Evolutionary conservation across 2,113 vertebrate species (phyloP).

Genomic region (Amblyornis subalaris): DNA sequence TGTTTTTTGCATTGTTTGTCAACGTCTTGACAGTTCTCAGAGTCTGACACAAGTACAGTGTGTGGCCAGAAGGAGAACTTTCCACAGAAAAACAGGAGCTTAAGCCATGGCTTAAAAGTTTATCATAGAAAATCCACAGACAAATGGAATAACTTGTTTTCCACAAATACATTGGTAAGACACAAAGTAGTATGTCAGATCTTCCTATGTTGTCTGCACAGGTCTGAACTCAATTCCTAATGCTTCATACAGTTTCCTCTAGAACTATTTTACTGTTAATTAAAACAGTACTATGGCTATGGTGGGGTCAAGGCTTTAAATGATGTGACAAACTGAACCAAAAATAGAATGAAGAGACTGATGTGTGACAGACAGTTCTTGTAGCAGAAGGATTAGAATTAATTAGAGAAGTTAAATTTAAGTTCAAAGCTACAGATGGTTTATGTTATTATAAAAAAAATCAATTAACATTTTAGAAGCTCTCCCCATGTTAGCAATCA

Average conservation of each 20-base stretch:
- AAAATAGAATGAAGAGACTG: not conserved
- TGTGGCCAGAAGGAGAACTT: not conserved
- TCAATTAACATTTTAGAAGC: constrained; percentile 41
- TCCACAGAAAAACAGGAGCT: not conserved
- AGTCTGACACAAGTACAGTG: not conserved
- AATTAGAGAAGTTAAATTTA: constrained; percentile 36
- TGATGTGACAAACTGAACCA: not conserved
- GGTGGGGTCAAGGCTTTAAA: not conserved
- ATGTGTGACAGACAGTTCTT: not conserved
- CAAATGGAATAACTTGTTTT: not conserved
- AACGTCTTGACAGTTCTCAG: not conserved
- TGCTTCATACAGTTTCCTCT: not conserved
- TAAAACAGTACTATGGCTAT: not conserved
- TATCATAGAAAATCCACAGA: not conserved
- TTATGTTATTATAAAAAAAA: constrained; percentile 33
- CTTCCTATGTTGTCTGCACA: not conserved
- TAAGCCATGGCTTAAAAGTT: not conserved
- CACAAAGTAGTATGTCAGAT: not conserved
- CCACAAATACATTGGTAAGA: not conserved
- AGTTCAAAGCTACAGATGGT: constrained; percentile 38
- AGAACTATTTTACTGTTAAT: not conserved
- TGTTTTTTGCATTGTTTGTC: not conserved
- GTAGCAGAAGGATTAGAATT: not conserved
- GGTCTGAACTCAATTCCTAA: not conserved
- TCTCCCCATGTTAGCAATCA: constrained; percentile 10